Evolutionary conservation across 2,797 vertebrate species (phyloP).

Genomic region (Siniperca obscura): DNA sequence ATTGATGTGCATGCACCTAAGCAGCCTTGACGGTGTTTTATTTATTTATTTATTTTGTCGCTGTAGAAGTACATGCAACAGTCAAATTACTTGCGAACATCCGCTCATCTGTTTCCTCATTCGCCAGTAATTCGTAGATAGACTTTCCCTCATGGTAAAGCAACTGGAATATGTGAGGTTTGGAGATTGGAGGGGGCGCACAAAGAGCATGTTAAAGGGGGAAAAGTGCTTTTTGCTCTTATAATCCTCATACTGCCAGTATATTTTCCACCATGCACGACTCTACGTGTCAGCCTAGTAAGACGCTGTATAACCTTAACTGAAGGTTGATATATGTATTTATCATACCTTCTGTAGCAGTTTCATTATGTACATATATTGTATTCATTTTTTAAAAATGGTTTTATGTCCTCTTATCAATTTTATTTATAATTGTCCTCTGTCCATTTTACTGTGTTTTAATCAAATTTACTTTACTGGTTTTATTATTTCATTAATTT

Average conservation of each 20-base stretch:
- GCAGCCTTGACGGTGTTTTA: neutral
- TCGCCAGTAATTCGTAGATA: neutral
- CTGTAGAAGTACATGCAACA: neutral
- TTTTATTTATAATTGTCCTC: neutral
- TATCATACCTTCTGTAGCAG: neutral
- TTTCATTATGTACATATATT: neutral
- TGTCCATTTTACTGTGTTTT: neutral
- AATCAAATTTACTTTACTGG: neutral
- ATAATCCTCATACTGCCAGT: neutral
- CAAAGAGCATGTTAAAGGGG: neutral
- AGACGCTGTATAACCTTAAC: neutral
- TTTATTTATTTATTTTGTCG: neutral
- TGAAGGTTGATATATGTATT: neutral
- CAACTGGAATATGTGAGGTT: conserved; percentile 3
- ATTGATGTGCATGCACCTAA: neutral
- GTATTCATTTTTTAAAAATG: neutral
- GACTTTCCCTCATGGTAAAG: neutral
- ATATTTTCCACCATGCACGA: neutral
- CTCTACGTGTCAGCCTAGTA: neutral
- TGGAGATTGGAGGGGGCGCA: conserved; percentile 23
- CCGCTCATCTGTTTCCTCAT: neutral
- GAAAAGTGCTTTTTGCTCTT: neutral
- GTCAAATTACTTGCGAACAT: neutral
- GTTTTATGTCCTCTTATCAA: neutral
- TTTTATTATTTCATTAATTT: neutral